phyloP scores from a whole-genome alignment of 1,140 invertebrate genomes.

The Drosophila neocordata region DNA sequence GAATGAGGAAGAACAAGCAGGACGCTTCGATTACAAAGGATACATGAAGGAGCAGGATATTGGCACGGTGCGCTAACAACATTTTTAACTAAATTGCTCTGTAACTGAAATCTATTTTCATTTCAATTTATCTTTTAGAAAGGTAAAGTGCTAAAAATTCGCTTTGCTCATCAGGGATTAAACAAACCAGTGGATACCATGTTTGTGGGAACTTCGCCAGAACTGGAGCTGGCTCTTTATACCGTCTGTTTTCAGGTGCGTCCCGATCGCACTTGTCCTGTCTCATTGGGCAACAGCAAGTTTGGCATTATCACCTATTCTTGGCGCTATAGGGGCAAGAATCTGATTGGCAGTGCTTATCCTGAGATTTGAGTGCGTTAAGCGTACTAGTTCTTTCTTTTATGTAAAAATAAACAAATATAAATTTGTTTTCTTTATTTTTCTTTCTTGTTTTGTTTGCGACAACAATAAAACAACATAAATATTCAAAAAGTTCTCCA shows the following conservation, averaged over 20 bases:
- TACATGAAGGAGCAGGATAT: constrained; percentile 89
- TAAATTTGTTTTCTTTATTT: neutral
- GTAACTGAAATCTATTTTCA: neutral
- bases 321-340: constrained; percentile 89
- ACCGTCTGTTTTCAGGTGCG: constrained; percentile 92
- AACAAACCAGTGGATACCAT: constrained; percentile 91
- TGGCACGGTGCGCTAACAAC: constrained; percentile 85
- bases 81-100: neutral
- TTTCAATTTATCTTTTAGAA: constrained; percentile 84
- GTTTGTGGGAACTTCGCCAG: constrained; percentile 96
- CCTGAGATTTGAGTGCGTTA: constrained; percentile 85
- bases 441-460: constrained; percentile 24
- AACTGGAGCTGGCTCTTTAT: constrained; percentile 95
- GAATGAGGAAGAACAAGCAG: constrained; percentile 88
- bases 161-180: constrained; percentile 88
- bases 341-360: constrained; percentile 91
- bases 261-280: constrained; percentile 88
- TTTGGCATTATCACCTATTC: constrained; percentile 89
- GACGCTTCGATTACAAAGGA: constrained; percentile 89
- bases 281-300: constrained; percentile 87
- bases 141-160: constrained; percentile 90
- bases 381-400: neutral
- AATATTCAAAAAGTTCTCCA: neutral
- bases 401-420: constrained; percentile 10
- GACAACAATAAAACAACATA: constrained; percentile 17